Evolutionary conservation across 1,140 invertebrate genomes (phyloP), one percentile per base, ranked within the genome.

Genomic region (Bombus ignitus): DNA sequence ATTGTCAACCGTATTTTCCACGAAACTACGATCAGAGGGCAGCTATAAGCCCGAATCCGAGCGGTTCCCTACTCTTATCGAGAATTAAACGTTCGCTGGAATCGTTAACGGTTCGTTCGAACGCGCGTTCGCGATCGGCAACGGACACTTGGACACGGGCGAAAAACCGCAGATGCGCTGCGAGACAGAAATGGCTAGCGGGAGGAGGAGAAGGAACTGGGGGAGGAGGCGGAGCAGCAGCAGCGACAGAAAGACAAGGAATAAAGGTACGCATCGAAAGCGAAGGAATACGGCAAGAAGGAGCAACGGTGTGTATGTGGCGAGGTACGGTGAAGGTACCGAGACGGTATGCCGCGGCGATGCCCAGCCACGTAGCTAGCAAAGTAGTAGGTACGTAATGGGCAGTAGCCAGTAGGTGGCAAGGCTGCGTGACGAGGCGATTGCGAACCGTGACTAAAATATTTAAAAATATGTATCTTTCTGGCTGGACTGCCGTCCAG

Each of bases 391-490:
- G 90, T 94, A 93, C 90, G 94, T 95, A 95, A 94, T 95, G 94
- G 93, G 92, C 90, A 94, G 91, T 92, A 94, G 92, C 91, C 91
- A 94, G 93, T 94, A 95, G 94, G 95, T 95, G 94, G 95, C 93
- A 95, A 95, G 94, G 91, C 94, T 95, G 94, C 94, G 95, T 95
- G 95, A 95, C 95, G 95, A 94, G 94, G 93, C 94, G 93, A 95
- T 95, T 94, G 95, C 94, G 91, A 91, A 95, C 94, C 95, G 95
- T 95, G 95, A 95, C 95, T 95, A 95, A 95, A 95, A 95, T 95
- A 95, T 95, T 95, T 95, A 95, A 95, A 95, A 95, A 95, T 95
- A 95, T 95, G 95, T 95, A 95, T 95, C 95, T 95, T 95, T 95
- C 94, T 95, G 94, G 93, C 94, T 94, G 93, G 94, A 94, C 94